These are phyloP conservation scores for Microctenopoma lineatum DNA, from an alignment of 2,797 vertebrate genomes.

Conservation along the genomic window DNA sequence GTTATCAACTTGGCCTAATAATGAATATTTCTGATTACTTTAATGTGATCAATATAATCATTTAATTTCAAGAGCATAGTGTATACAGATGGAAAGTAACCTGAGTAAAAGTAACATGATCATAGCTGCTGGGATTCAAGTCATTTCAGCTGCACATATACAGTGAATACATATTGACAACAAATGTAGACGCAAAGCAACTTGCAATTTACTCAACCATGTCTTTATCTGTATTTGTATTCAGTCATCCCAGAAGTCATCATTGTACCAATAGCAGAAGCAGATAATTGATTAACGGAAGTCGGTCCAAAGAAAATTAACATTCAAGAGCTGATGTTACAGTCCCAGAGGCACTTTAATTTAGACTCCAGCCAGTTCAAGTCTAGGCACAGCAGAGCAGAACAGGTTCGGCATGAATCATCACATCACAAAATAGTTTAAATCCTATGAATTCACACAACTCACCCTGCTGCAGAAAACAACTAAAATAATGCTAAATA, in stretches of 20 bases:
- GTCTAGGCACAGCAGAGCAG: constrained; percentile 50
- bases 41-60: background rate
- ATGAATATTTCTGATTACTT: background rate
- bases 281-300: constrained; percentile 52
- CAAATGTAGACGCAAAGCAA: constrained; percentile 12
- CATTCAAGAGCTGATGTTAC: constrained; percentile 61
- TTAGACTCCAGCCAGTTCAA: constrained; percentile 58
- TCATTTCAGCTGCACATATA: constrained; percentile 17
- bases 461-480: constrained; percentile 14
- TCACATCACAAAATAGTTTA: constrained; percentile 18
- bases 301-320: constrained; percentile 54
- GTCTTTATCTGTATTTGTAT: constrained; percentile 48
- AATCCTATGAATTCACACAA: constrained; percentile 46
- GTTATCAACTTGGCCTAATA: background rate
- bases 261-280: constrained; percentile 35
- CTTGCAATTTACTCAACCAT: constrained; percentile 29
- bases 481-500: constrained; percentile 18
- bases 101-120: background rate
- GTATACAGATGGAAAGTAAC: background rate
- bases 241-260: constrained; percentile 43
- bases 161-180: constrained; percentile 25
- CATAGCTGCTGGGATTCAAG: constrained; percentile 17
- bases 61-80: background rate
- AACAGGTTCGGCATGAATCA: constrained; percentile 56
- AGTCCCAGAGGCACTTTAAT: constrained; percentile 62